Evolutionary conservation across 2,113 vertebrate genomes (phyloP), one percentile per base, ranked within the genome.

Genomic region (Nothocercus nigrocapillus): DNA sequence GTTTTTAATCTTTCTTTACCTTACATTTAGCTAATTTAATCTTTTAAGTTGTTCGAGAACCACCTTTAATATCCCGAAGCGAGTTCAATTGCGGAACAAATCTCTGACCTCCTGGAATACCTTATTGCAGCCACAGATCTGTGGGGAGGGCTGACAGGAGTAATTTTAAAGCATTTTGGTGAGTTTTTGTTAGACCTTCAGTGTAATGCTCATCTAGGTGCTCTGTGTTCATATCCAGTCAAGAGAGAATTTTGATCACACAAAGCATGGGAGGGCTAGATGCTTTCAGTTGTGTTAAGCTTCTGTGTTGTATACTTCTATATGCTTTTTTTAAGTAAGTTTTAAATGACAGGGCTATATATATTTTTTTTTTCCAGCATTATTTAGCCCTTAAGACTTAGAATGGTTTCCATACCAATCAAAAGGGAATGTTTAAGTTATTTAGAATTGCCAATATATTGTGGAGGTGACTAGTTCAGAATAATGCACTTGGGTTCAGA

Each of bases 261-360:
- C n/a, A 25, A 49, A 88, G n/a, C 54, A 42, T 69, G 84, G 81
- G 40, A 96, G 54, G 86, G 84, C 49, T 87, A 86, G 72, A 49
- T 94, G 86, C 69, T 90, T 92, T 93, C 86, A 95, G 85, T 88
- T 95, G 80, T 85, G 70, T 86, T 15, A 49, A 53, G 38, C 54
- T 84, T 72, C 36, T 61, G 67, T 3, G 58, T 68, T 70, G 13
- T 80, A 61, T 90, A 84, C 83, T 74, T 96, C 86, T 89, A 1
- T 75, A 32, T 82, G 47, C 9, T 93, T 89, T 77, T 82, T 49
- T 40, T 11, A 74, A 83, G 63, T 82, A 45, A 74, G 20, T 84
- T 94, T 95, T 79, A 2, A 84, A 40, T 67, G 7, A 56, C 70
- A 89, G 44, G 53, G 92, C 36, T 89, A 92, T 20, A 72, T 89